Base-by-base conservation (phyloP, 2,797 vertebrate species). In the Macroramphosus scolopax region DNA sequence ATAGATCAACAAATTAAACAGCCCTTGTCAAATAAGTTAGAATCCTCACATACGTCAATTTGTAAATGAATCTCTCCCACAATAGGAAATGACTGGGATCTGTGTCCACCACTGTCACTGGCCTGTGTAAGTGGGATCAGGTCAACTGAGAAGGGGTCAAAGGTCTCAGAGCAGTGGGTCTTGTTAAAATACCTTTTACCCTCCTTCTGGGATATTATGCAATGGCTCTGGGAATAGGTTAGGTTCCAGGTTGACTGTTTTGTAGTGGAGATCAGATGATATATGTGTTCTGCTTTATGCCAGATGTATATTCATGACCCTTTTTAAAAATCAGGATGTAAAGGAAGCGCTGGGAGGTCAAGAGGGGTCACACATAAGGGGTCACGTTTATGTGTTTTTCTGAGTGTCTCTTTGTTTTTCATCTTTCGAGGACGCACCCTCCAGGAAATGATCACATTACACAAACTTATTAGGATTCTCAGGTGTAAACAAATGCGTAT, bases 161-260 rank as follows among this genome's bases (percentile, higher is more conserved):
- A 82, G 85, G 84, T 88, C 72, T 59, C 22, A 38, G 75, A 79
- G 83, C 78, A 77, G 66, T 60, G 77, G 82, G 84, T 87, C 87
- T 88, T 89, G 81, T 91, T 89, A 89, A 90, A 91, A 87, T 86
- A 80, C 81, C 83, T 88, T 88, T 91, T 89, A 87, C 76, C 78
- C 81, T 84, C 83, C 87, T 87, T 83, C 71, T 78, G 86, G 83
- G 87, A 85, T 85, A 69, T 88, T 87, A 85, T 83, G 84, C 85
- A 86, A 86, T 87, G 84, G 80, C 72, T 84, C 37, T 66, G 88
- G 81, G 83, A 87, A 81, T 81, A 84, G 57, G 76, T 77, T 55
- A 58, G 67, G 50, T 55, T 77, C 46, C 40, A 60, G 50, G 58
- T 57, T 78, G 66, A 72, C 68, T 77, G 69, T 76, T 82, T 63